These are phyloP conservation scores for Plutomurus gul DNA, from an alignment of 1,140 invertebrate genomes.

Conservation along the genomic window DNA sequence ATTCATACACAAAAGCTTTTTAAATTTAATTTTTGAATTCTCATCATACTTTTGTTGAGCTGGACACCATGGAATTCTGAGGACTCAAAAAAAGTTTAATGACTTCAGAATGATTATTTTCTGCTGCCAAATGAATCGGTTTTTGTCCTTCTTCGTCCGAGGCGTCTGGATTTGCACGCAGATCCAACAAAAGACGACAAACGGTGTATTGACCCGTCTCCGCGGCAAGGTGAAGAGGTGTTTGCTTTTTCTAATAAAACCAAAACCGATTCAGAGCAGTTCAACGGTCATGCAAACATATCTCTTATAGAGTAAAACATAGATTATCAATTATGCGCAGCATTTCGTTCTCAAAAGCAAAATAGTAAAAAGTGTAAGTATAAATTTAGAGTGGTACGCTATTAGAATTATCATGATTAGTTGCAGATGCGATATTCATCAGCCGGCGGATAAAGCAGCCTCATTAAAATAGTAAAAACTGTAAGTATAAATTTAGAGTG, in stretches of 20 bases:
- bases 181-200: constrained; percentile 85
- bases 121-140: constrained; percentile 86
- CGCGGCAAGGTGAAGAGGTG: constrained; percentile 81
- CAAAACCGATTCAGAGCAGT: too few relatives aligned
- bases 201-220: constrained; percentile 93
- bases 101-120: constrained; percentile 98
- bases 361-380: too few relatives aligned
- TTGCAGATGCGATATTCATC: too few relatives aligned
- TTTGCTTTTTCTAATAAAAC: constrained; percentile 84
- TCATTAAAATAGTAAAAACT: too few relatives aligned
- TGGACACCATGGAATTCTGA: constrained; percentile 91
- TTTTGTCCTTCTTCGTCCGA: constrained; percentile 91
- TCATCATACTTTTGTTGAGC: constrained; percentile 76
- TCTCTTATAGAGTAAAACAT: too few relatives aligned
- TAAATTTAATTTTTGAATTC: background rate
- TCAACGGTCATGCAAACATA: too few relatives aligned
- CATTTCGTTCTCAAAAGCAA: too few relatives aligned
- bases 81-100: constrained; percentile 95
- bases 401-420: too few relatives aligned
- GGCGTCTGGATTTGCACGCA: constrained; percentile 95
- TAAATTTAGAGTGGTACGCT: too few relatives aligned
- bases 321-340: too few relatives aligned
- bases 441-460: too few relatives aligned
- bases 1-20: background rate
- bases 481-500: too few relatives aligned